Evolutionary conservation across 2,113 vertebrate species (phyloP).

Genomic region (Clarias magur): DNA sequence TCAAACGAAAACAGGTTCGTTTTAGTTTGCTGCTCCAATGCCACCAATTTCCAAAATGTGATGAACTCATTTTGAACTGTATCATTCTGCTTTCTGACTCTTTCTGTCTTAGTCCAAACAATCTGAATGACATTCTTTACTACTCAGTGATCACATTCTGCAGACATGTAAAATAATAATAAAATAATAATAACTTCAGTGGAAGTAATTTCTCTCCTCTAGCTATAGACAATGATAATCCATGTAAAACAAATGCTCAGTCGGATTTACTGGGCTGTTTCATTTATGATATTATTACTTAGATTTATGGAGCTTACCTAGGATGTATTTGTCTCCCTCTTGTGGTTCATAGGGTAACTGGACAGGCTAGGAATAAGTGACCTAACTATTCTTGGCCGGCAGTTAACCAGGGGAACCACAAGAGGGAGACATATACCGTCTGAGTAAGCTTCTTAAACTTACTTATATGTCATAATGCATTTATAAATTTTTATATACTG

Average conservation of each 20-base stretch:
- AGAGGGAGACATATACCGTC: constrained; percentile 6
- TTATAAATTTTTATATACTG: constrained; percentile 52
- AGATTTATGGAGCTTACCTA: not conserved
- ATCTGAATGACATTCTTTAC: not conserved
- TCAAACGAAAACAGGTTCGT: not conserved
- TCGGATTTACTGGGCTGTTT: constrained; percentile 32
- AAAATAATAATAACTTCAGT: not conserved
- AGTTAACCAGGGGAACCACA: constrained; percentile 8
- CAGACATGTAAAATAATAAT: not conserved
- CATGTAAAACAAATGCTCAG: constrained; percentile 12
- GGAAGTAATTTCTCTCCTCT: constrained; percentile 26
- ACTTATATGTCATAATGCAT: constrained; percentile 1
- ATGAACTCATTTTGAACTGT: not conserved
- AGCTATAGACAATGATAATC: constrained; percentile 31
- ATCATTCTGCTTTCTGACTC: not conserved
- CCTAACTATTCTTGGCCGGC: not conserved
- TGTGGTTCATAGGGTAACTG: constrained; percentile 2
- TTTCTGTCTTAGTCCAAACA: not conserved
- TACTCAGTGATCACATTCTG: not conserved
- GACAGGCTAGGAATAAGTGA: not conserved
- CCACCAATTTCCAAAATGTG: not conserved
- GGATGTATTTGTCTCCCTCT: constrained; percentile 3
- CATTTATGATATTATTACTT: not conserved
- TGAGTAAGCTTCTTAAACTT: not conserved
- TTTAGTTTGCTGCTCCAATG: not conserved